Evolutionary conservation across 2,797 vertebrate genomes (phyloP).

Genomic region (Cyprinodon diabolis): DNA sequence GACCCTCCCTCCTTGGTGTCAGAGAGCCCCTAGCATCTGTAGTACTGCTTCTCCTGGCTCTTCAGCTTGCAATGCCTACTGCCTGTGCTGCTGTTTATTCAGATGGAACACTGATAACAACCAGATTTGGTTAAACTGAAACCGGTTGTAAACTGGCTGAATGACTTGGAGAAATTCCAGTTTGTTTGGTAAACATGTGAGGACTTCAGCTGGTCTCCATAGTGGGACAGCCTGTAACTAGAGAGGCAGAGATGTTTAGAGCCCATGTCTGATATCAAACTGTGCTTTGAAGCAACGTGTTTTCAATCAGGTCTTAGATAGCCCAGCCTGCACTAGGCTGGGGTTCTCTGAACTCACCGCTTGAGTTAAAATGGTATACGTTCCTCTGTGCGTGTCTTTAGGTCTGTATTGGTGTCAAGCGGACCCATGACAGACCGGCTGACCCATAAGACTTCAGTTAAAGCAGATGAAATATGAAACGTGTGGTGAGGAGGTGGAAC

Average conservation of each 20-base stretch:
- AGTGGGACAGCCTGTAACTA: background rate
- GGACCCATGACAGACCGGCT: background rate
- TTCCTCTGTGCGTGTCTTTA: background rate
- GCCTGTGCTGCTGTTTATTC: too few species aligned
- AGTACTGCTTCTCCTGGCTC: too few species aligned
- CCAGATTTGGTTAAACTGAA: too few species aligned
- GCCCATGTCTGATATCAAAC: conserved; percentile 4
- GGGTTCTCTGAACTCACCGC: too few species aligned
- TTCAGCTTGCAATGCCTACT: too few species aligned
- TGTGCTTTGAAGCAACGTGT: conserved; percentile 9
- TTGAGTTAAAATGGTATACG: conserved; percentile 3
- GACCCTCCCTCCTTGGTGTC: too few species aligned
- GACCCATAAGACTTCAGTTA: background rate
- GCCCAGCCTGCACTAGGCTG: background rate
- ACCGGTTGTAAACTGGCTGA: background rate
- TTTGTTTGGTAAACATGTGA: background rate
- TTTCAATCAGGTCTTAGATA: background rate
- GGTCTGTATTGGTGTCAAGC: background rate
- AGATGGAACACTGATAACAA: too few species aligned
- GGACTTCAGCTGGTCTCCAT: background rate
- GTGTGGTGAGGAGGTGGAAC: too few species aligned
- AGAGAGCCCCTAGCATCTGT: too few species aligned
- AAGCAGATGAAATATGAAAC: background rate
- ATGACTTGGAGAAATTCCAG: background rate
- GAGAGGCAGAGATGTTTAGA: conserved; percentile 1